Conservation (phyloP, 2,113 vertebrate genomes). For the Neofelis nebulosa region DNA sequence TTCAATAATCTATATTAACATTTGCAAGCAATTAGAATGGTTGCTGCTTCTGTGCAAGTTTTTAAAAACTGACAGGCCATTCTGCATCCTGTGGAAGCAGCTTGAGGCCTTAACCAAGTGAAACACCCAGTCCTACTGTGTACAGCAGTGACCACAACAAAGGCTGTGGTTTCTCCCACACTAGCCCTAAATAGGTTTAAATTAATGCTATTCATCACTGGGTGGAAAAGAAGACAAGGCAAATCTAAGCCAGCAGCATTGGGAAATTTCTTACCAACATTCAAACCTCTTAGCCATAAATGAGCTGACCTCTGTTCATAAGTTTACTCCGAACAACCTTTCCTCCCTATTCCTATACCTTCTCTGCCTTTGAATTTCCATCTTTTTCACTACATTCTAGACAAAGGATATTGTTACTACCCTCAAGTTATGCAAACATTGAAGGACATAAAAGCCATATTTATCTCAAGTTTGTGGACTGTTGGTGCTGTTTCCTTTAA, state of each 20-base stretch:
- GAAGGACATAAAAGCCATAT: slow-evolving; percentile 33
- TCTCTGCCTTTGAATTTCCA: slow-evolving; percentile 26
- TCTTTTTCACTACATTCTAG: background rate
- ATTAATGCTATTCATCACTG: slow-evolving; percentile 93
- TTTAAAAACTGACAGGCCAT: slow-evolving; percentile 80
- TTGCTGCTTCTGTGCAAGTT: slow-evolving; percentile 80
- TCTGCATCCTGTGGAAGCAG: slow-evolving; percentile 83
- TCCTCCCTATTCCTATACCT: background rate
- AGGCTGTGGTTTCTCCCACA: slow-evolving; percentile 94
- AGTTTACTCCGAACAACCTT: slow-evolving; percentile 8
- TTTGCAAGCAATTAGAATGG: slow-evolving; percentile 83
- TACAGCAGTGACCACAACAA: slow-evolving; percentile 96
- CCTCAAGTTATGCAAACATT: slow-evolving; percentile 16
- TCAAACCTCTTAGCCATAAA: slow-evolving; percentile 68
- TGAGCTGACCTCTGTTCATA: slow-evolving; percentile 56
- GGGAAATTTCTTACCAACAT: slow-evolving; percentile 83
- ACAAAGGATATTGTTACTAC: slow-evolving; percentile 21
- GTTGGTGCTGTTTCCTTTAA: background rate
- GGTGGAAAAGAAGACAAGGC: slow-evolving; percentile 88
- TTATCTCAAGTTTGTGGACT: slow-evolving; percentile 19
- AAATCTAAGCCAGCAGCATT: slow-evolving; percentile 81
- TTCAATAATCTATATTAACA: slow-evolving; percentile 80
- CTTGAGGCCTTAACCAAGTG: slow-evolving; percentile 85
- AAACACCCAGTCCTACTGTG: slow-evolving; percentile 90
- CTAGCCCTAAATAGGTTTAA: slow-evolving; percentile 93